phyloP scores from a whole-genome alignment of 2,888 invertebrate genomes.

The Apamea monoglypha region DNA sequence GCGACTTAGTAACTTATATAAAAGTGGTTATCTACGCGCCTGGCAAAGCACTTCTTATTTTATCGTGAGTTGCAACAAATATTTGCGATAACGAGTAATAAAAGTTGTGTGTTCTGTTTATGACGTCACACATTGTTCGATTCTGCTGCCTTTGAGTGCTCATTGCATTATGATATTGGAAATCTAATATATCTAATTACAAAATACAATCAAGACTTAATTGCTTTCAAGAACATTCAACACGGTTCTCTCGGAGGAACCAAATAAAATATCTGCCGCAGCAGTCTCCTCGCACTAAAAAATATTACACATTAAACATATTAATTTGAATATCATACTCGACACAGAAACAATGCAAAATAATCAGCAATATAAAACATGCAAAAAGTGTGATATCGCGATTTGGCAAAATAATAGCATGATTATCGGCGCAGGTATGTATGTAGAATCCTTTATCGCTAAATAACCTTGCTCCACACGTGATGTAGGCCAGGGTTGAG shows the following conservation, averaged over 20 bases:
- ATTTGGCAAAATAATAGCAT: slow-evolving; percentile 42
- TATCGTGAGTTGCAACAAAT: slow-evolving; percentile 83
- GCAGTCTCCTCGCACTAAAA: background rate
- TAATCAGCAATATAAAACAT: slow-evolving; percentile 30
- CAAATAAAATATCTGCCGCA: slow-evolving; percentile 19
- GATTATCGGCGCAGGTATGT: slow-evolving; percentile 53
- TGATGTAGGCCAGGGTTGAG: slow-evolving; percentile 67
- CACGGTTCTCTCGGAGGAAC: background rate
- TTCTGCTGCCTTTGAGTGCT: slow-evolving; percentile 44
- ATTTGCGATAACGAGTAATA: slow-evolving; percentile 82
- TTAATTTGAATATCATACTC: slow-evolving; percentile 11
- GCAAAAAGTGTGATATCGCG: slow-evolving; percentile 41
- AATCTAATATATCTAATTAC: slow-evolving; percentile 39
- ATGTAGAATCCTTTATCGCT: slow-evolving; percentile 64
- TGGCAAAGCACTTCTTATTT: slow-evolving; percentile 81
- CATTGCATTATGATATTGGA: slow-evolving; percentile 28
- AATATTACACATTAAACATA: background rate
- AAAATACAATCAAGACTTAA: slow-evolving; percentile 32
- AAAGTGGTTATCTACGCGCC: slow-evolving; percentile 76
- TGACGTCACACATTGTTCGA: slow-evolving; percentile 75
- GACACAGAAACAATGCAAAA: slow-evolving; percentile 20
- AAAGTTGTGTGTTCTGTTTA: slow-evolving; percentile 76
- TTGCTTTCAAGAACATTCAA: slow-evolving; percentile 24
- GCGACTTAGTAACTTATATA: slow-evolving; percentile 73
- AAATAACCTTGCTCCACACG: slow-evolving; percentile 61